phyloP scores from a whole-genome alignment of 1,140 invertebrate species.

The Aleiodes sp. region DNA sequence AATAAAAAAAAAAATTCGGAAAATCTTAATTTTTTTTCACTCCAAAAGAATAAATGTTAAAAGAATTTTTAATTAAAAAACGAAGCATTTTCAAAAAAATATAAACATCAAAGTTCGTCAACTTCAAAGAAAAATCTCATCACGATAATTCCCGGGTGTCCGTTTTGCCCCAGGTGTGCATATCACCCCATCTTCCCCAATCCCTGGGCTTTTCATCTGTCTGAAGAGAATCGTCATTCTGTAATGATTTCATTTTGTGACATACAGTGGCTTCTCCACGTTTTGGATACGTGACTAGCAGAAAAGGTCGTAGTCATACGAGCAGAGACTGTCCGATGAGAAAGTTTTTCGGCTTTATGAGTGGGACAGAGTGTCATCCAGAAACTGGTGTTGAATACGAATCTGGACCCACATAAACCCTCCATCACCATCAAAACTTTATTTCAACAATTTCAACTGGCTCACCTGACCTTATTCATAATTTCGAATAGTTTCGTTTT shows the following conservation, averaged over 20 bases:
- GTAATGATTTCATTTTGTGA: not conserved
- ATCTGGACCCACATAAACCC: not conserved
- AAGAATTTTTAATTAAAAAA: too few species aligned
- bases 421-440: slow-evolving; percentile 17
- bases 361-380: not conserved
- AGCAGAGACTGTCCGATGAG: slow-evolving; percentile 19
- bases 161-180: too few species aligned
- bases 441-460: not conserved
- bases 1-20: too few species aligned
- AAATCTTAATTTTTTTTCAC: too few species aligned
- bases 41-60: too few species aligned
- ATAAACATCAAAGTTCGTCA: too few species aligned
- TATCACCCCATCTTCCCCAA: too few species aligned
- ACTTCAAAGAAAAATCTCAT: too few species aligned
- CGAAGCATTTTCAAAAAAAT: too few species aligned
- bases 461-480: not conserved
- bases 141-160: too few species aligned
- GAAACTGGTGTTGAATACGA: not conserved
- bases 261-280: not conserved
- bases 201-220: too few species aligned
- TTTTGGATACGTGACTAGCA: not conserved
- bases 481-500: not conserved
- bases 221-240: not conserved
- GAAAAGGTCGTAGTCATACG: not conserved
- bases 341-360: slow-evolving; percentile 28